A percentile compares a stretch with the other conserved stretches of the same genome.
Conservation (phyloP, 2,113 vertebrate genomes). For the Channa maculata region DNA sequence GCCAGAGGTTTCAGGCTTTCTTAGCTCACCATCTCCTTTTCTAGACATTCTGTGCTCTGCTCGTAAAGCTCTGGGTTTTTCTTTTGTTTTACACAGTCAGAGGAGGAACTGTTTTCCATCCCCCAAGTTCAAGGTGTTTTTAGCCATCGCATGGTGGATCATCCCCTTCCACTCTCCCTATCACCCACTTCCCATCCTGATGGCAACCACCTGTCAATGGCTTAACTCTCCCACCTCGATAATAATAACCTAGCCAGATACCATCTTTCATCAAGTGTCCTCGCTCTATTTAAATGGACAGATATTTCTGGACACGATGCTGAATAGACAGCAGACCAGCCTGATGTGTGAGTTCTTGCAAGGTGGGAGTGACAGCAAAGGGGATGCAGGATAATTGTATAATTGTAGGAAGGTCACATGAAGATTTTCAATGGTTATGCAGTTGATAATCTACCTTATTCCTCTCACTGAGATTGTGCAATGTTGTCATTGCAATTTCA, state of each 20-base stretch:
- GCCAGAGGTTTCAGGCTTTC: conserved; percentile 30
- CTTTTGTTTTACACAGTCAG: not conserved
- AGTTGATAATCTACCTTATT: no score
- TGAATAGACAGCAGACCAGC: conserved; percentile 36
- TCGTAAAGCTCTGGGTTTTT: not conserved
- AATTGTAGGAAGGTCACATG: conserved; percentile 12
- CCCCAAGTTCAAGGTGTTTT: conserved; percentile 65
- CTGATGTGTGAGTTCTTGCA: conserved; percentile 39
- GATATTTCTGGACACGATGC: conserved; percentile 31
- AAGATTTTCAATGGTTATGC: no score
- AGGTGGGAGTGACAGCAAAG: conserved; percentile 49
- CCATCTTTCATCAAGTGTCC: conserved; percentile 55
- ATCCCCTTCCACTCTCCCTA: conserved; percentile 37
- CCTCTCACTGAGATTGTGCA: no score
- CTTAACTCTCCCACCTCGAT: conserved; percentile 56
- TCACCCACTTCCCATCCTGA: conserved; percentile 45
- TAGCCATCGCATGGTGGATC: conserved; percentile 5
- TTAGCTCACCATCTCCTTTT: conserved; percentile 27
- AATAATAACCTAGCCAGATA: conserved; percentile 64
- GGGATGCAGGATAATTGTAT: conserved; percentile 31
- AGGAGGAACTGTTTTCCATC: conserved; percentile 33
- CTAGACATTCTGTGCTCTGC: conserved; percentile 24
- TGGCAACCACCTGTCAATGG: conserved; percentile 65
- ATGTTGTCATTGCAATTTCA: no score
- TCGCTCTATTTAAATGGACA: conserved; percentile 56